These are phyloP conservation scores for Myrmecobius fasciatus DNA, from an alignment of 2,113 vertebrate genomes.

Conservation along the genomic window DNA sequence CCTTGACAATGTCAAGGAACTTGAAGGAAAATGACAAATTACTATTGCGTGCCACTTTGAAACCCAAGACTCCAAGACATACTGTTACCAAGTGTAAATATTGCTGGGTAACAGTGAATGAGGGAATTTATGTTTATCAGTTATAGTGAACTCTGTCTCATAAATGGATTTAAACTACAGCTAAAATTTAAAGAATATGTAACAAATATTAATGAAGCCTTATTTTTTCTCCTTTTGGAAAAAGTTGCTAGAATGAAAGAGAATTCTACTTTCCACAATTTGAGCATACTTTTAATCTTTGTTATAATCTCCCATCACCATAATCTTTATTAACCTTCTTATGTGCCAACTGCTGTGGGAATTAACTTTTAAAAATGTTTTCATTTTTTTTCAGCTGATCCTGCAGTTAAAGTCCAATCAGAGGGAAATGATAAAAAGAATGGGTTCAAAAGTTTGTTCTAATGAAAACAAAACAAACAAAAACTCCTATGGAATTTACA, in stretches of 20 bases:
- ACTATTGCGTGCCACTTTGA: conserved; percentile 64
- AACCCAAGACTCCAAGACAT: conserved; percentile 77
- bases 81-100: conserved; percentile 81
- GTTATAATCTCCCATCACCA: conserved; percentile 1
- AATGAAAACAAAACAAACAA: conserved; percentile 20
- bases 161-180: background rate
- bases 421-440: conserved; percentile 2
- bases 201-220: conserved; percentile 32
- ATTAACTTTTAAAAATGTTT: conserved; percentile 18
- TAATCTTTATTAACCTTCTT: background rate
- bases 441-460: background rate
- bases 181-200: conserved; percentile 41
- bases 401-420: background rate
- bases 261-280: conserved; percentile 19
- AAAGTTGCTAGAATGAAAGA: background rate
- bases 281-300: conserved; percentile 39
- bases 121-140: conserved; percentile 41
- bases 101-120: conserved; percentile 11
- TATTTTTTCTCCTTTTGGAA: background rate
- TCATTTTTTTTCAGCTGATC: background rate
- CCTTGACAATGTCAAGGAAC: conserved; percentile 85
- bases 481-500: background rate
- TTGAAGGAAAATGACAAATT: conserved; percentile 83
- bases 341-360: background rate
- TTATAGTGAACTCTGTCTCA: conserved; percentile 31